Evolutionary conservation across 2,797 vertebrate genomes (phyloP).

Genomic region (Ispidina lecontei): DNA sequence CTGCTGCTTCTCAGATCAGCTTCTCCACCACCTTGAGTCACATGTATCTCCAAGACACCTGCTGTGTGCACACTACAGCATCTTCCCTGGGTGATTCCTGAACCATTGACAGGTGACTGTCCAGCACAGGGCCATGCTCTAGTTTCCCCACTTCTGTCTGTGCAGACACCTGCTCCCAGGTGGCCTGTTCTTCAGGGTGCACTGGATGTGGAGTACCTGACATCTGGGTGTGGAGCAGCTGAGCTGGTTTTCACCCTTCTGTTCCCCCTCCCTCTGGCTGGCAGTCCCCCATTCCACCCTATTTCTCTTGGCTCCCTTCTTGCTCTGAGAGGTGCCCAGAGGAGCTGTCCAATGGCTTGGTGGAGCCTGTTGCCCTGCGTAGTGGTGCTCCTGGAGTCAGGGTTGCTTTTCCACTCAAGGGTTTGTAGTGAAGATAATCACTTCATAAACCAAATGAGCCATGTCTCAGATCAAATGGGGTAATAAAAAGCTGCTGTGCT

Average conservation of each 20-base stretch:
- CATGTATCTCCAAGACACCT: not conserved
- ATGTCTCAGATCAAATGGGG: not conserved
- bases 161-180: fast-evolving
- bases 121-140: not conserved
- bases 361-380: not conserved
- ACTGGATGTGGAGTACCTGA: not conserved
- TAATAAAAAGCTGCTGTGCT: not conserved
- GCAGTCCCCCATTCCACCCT: fast-evolving
- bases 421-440: not conserved
- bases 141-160: not conserved
- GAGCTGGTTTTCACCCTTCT: not conserved
- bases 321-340: not conserved
- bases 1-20: not conserved
- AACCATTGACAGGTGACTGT: fast-evolving
- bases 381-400: not conserved
- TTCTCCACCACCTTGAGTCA: not conserved
- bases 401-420: not conserved
- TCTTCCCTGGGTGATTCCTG: not conserved
- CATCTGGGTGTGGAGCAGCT: not conserved
- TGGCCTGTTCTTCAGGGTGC: not conserved
- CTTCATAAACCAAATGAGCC: not conserved
- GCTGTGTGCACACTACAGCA: fast-evolving
- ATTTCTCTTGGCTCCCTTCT: not conserved
- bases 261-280: fast-evolving
- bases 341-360: not conserved